These are phyloP conservation scores for Halocynthia roretzi DNA, from an alignment of 23 tunicate species.

Conservation along the genomic window DNA sequence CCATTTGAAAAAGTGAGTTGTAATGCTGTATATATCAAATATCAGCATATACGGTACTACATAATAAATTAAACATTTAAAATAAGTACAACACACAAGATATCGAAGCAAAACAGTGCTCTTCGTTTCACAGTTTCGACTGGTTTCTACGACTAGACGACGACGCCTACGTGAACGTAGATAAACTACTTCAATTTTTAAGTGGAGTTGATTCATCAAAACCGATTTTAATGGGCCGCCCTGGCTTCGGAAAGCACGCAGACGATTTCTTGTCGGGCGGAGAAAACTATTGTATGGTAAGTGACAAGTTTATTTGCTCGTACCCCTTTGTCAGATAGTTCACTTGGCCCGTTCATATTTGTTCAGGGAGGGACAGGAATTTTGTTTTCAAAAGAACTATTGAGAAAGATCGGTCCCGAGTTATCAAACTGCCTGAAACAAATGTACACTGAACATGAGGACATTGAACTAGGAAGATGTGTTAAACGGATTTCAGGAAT, in stretches of 20 bases:
- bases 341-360: neutral
- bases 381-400: slow-evolving; percentile 38
- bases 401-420: slow-evolving; percentile 44
- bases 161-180: slow-evolving; percentile 70
- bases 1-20: slow-evolving; percentile 28
- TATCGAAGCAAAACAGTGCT: too few relatives aligned
- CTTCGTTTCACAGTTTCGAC: slow-evolving; percentile 39
- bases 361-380: slow-evolving; percentile 78
- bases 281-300: slow-evolving; percentile 96
- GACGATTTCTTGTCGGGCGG: slow-evolving; percentile 48
- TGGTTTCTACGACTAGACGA: slow-evolving; percentile 97
- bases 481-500: slow-evolving; percentile 31
- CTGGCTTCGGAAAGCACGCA: slow-evolving; percentile 88
- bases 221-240: slow-evolving; percentile 69
- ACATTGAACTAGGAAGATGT: slow-evolving; percentile 85
- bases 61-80: too few relatives aligned
- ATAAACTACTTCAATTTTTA: slow-evolving; percentile 39
- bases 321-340: neutral
- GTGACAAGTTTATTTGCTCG: neutral
- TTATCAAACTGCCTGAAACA: slow-evolving; percentile 37
- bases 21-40: neutral
- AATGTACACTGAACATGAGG: slow-evolving; percentile 81
- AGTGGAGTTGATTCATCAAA: slow-evolving; percentile 54
- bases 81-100: too few relatives aligned
- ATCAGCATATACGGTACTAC: too few relatives aligned